These are phyloP conservation scores for Rosalia funebris DNA, from an alignment of 2,888 invertebrate species.

Conservation along the genomic window DNA sequence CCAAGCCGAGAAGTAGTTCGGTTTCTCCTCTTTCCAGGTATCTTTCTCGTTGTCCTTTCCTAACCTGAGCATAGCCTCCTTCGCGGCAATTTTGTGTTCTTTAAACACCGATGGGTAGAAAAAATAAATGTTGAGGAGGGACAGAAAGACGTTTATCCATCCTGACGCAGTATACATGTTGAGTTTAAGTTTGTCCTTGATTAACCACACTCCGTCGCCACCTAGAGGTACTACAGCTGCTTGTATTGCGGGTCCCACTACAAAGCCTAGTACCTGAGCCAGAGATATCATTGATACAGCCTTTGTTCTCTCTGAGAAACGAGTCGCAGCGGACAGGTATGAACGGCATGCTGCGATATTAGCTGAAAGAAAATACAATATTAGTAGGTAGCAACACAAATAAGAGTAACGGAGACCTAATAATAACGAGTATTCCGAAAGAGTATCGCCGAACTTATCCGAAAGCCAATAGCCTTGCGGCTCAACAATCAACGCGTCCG, in stretches of 20 bases:
- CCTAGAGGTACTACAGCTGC: constrained; percentile 83
- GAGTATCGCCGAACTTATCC: no score
- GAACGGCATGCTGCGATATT: constrained; percentile 86
- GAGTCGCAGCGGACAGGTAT: constrained; percentile 87
- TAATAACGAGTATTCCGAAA: no score
- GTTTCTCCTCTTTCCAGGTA: constrained; percentile 75
- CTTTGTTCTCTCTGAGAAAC: constrained; percentile 79
- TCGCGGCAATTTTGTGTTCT: constrained; percentile 80
- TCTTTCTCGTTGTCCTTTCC: constrained; percentile 79
- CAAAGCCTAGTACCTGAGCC: constrained; percentile 87
- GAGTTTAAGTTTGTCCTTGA: constrained; percentile 69
- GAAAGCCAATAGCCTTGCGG: no score
- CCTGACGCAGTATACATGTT: constrained; percentile 88
- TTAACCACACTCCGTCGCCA: constrained; percentile 69
- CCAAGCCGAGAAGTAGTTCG: constrained; percentile 81
- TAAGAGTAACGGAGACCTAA: no score
- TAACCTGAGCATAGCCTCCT: constrained; percentile 80
- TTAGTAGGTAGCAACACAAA: no score
- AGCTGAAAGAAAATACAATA: constrained; percentile 67
- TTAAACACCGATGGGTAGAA: constrained; percentile 81
- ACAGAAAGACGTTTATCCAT: constrained; percentile 84
- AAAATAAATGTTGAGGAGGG: constrained; percentile 75
- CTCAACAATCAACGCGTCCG: no score
- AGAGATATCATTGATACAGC: constrained; percentile 86
- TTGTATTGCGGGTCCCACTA: constrained; percentile 86